Evolutionary conservation across 2,797 vertebrate species (phyloP), one percentile per base, ranked within the genome.

Genomic region (Rhinophrynus dorsalis): DNA sequence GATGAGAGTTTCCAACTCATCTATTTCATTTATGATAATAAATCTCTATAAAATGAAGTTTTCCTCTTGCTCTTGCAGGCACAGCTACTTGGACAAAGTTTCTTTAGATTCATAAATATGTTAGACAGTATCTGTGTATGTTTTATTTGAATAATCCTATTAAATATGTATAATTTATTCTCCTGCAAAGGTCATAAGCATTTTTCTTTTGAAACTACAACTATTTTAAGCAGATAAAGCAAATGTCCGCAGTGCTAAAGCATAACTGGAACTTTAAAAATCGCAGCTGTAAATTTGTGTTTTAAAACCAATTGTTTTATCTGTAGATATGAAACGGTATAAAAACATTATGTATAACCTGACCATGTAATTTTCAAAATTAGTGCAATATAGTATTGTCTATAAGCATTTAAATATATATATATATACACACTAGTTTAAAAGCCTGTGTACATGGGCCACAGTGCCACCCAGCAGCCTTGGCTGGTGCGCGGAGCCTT

Each of bases 121-220:
- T 17, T 13, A 38, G 6, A 18, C n/a, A 24, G 23, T 18, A 32
- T 15, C 7, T 56, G 1, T n/a, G 13, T 38, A 10, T 57, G 11
- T 57, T 5, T 35, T 47, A 67, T 67, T 30, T 44, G 37, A 55
- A 56, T 56, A 27, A 58, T 47, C n/a, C 18, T 47, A 38, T 58
- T 26, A 57, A 26, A 48, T 48, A 27, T 27, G 23, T n/a, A 58
- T 47, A 29, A 29, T 29, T 37, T 29, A 38, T 18, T 67, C 20
- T 52, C 5, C 15, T 8, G 5, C 2, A 50, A 50, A 38, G 15
- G 54, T 67, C 29, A 6, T 10, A 37, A 6, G 17, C 35, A 52
- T 52, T 21, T 45, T 12, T 62, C 44, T 56, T 23, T 21, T 23
- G 30, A 20, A 30, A 59, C 6, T 2, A 27, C 42, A 20, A 27